phyloP scores from a whole-genome alignment of 2,888 invertebrate species.

The Eledone cirrhosa region DNA sequence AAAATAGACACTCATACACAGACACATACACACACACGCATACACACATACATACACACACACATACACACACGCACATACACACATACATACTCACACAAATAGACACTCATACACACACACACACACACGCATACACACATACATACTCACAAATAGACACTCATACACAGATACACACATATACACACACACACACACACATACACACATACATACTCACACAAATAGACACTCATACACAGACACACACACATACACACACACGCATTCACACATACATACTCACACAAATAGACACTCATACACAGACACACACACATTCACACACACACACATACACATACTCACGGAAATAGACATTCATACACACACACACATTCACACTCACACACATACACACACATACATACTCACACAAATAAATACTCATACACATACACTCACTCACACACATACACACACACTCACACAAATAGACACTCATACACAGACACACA shows the following conservation, averaged over 20 bases:
- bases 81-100: background rate
- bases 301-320: background rate
- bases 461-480: no score
- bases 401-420: constrained; percentile 1
- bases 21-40: background rate
- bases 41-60: background rate
- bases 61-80: background rate
- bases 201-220: no score
- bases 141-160: no score
- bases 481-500: no score
- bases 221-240: no score
- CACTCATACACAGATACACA: no score
- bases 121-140: no score
- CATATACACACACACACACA: no score
- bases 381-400: background rate
- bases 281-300: background rate
- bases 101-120: no score
- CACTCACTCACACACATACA: no score
- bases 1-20: no score
- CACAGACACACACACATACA: background rate
- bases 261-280: background rate
- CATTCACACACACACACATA: background rate
- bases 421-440: background rate
- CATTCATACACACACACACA: background rate
- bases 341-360: background rate